Percentiles rank a stretch among this genome's conserved stretches.
Conservation (phyloP, 2,888 invertebrate genomes). For the Tachina lurida region DNA sequence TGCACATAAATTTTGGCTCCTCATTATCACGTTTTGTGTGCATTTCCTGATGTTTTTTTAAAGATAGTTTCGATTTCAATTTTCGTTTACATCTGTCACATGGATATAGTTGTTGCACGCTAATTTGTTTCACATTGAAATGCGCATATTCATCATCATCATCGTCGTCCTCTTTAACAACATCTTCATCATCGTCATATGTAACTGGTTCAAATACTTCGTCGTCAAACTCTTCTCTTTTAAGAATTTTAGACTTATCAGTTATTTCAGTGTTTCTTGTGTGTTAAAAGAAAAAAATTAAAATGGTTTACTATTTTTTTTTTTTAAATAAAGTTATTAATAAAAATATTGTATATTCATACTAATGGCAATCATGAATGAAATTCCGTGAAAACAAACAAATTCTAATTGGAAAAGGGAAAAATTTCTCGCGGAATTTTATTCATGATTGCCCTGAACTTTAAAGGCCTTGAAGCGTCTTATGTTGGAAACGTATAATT, state of each 20-base stretch:
- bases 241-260: slow-evolving; percentile 22
- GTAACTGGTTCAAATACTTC: slow-evolving; percentile 53
- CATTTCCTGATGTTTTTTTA: slow-evolving; percentile 59
- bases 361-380: too few relatives aligned
- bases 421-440: too few relatives aligned
- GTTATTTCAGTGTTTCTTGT: slow-evolving; percentile 39
- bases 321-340: background rate
- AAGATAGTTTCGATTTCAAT: slow-evolving; percentile 60
- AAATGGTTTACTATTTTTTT: background rate
- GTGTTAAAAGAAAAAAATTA: slow-evolving; percentile 28
- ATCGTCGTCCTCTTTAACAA: slow-evolving; percentile 38
- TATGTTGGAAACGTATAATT: too few relatives aligned
- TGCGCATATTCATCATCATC: slow-evolving; percentile 33
- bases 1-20: slow-evolving; percentile 54
- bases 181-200: slow-evolving; percentile 61
- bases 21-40: slow-evolving; percentile 56
- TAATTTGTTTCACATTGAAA: slow-evolving; percentile 8
- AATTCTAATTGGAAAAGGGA: too few relatives aligned
- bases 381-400: too few relatives aligned
- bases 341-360: too few relatives aligned
- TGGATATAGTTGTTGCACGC: slow-evolving; percentile 32
- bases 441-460: too few relatives aligned
- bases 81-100: slow-evolving; percentile 61
- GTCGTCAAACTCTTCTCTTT: slow-evolving; percentile 60
- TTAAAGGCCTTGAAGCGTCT: too few relatives aligned